These are phyloP conservation scores for Fistularia tabacaria DNA, from an alignment of 2,797 vertebrate genomes.

Conservation along the genomic window DNA sequence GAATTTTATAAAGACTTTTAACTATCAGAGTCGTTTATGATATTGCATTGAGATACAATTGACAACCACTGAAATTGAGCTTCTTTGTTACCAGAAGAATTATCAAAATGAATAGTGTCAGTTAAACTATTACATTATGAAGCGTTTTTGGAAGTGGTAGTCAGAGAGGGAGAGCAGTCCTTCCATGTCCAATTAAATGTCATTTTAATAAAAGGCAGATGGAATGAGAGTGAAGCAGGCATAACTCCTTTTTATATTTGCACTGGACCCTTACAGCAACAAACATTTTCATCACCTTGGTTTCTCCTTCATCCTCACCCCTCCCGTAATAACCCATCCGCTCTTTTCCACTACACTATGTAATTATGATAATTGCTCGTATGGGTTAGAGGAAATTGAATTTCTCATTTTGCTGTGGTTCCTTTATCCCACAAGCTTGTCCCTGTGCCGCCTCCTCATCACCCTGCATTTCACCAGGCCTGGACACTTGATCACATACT, in stretches of 20 bases:
- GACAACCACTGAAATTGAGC: no score
- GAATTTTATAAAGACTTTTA: no score
- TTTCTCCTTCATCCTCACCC: constrained; percentile 27
- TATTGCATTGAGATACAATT: no score
- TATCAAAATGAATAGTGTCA: no score
- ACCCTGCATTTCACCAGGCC: constrained; percentile 6
- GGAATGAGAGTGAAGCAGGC: constrained; percentile 13
- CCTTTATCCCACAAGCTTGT: constrained; percentile 25
- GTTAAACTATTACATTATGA: no score
- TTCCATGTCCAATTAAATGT: constrained; percentile 1
- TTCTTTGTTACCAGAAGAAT: no score
- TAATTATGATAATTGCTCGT: constrained; percentile 67
- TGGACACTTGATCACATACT: constrained; percentile 23
- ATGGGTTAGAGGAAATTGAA: constrained; percentile 58
- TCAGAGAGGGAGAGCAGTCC: constrained; percentile 3
- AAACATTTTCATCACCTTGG: constrained; percentile 20
- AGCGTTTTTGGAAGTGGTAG: neutral
- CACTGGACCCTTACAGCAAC: constrained; percentile 26
- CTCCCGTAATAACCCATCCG: constrained; percentile 1
- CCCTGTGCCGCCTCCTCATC: constrained; percentile 16
- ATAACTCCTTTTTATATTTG: constrained; percentile 25
- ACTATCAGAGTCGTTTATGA: no score
- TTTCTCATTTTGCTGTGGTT: constrained; percentile 51
- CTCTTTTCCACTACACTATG: constrained; percentile 39
- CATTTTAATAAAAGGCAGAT: constrained; percentile 1